Evolutionary conservation across 1,140 invertebrate genomes (phyloP), one percentile per base, ranked within the genome.

Genomic region (Aphelinus atriplicis): DNA sequence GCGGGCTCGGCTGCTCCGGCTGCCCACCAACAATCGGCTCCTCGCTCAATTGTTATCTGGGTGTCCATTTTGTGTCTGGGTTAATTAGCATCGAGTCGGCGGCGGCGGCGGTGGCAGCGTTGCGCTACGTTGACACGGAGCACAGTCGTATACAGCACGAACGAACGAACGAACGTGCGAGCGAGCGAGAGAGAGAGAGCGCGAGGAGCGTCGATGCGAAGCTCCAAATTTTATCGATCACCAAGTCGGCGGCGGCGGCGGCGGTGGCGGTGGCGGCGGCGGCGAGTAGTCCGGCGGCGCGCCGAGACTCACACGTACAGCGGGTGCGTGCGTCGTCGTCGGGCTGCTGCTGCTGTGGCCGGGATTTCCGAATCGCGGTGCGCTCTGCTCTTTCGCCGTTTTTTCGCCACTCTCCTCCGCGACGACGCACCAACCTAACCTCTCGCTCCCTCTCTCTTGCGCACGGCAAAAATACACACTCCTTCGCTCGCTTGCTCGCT

Each of bases 21-120:
- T 71, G 80, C 81, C 82, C 81, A 75, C 79, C 73, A 61, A 72
- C 78, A 78, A 76, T 82, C 79, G 79, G 80, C 78, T 73, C 80
- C 83, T 82, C 80, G 80, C 76, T 85, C 81, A 86, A 86, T 86
- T 84, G 85, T 85, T 86, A 86, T 86, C 84, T 85, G 73, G 84
- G 86, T 87, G 85, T 86, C 86, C 86, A 87, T 87, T 87, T 87
- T 87, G 86, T 87, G 26, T 26, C 26, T 87, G 86, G 86, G 86
- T 87, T 87, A 86, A 86, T 87, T 87, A 86, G 80, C 82, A 81
- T 82, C 82, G 81, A 84, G 81, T 81, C 84, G 81, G 84, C 85
- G 82, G 84, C 85, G 9, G 51, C 51, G 51, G 51, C 51, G 51
- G 4, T 53, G 51, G 4, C 51, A 6, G 51, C 51, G 26, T 26